These are phyloP conservation scores for Aphidius colemani DNA, from an alignment of 2,888 invertebrate genomes.

Conservation along the genomic window DNA sequence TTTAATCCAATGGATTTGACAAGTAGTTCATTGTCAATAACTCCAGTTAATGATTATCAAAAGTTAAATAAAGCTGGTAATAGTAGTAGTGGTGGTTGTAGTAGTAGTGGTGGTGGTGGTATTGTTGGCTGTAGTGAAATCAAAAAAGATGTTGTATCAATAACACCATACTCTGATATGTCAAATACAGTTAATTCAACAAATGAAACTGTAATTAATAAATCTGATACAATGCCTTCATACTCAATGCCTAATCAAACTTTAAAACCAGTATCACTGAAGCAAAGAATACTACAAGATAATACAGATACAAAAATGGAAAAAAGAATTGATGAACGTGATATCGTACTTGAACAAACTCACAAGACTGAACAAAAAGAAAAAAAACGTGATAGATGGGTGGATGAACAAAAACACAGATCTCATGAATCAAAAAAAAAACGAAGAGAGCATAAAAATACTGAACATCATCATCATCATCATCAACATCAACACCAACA, in stretches of 20 bases:
- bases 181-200: slow-evolving; percentile 12
- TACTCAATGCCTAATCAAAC: slow-evolving; percentile 34
- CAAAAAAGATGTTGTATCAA: slow-evolving; percentile 54
- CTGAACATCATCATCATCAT: slow-evolving; percentile 30
- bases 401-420: slow-evolving; percentile 43
- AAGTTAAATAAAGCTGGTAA: slow-evolving; percentile 41
- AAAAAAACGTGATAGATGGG: slow-evolving; percentile 41
- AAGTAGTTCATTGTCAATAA: slow-evolving; percentile 53
- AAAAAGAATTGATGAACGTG: slow-evolving; percentile 41
- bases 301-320: slow-evolving; percentile 34
- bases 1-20: slow-evolving; percentile 53
- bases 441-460: slow-evolving; percentile 43
- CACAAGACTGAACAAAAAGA: slow-evolving; percentile 43
- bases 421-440: slow-evolving; percentile 46
- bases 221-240: slow-evolving; percentile 12
- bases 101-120: too few relatives aligned
- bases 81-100: too few relatives aligned
- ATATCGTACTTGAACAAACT: background rate
- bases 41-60: slow-evolving; percentile 53
- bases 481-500: too few relatives aligned
- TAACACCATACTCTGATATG: slow-evolving; percentile 50
- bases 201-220: background rate
- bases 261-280: slow-evolving; percentile 40
- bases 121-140: slow-evolving; percentile 39
- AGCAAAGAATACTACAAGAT: slow-evolving; percentile 48